phyloP scores from a whole-genome alignment of 2,113 vertebrate genomes.

The Planiliza haematocheilus region DNA sequence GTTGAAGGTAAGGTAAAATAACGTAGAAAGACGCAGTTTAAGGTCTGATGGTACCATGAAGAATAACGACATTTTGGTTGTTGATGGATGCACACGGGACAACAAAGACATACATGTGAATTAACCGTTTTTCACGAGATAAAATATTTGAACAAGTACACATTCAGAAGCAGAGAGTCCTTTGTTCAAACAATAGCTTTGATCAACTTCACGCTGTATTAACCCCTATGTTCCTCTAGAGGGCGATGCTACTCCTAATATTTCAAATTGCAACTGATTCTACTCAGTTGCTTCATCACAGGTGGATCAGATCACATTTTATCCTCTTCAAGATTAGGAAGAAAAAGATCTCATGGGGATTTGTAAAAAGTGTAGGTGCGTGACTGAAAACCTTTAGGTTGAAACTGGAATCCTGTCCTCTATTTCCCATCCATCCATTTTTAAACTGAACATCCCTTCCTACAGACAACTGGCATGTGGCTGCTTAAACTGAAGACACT shows the following conservation, averaged over 20 bases:
- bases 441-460: slow-evolving; percentile 36
- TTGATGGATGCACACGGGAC: no score
- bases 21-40: no score
- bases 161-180: no score
- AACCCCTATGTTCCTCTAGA: slow-evolving; percentile 44
- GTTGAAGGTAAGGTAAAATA: no score
- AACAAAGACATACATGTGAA: no score
- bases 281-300: not conserved
- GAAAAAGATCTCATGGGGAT: no score
- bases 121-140: no score
- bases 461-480: slow-evolving; percentile 49
- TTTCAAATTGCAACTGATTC: not conserved
- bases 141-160: no score
- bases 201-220: not conserved
- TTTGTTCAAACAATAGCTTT: no score
- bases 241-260: slow-evolving; percentile 26
- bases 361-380: no score
- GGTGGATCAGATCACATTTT: not conserved
- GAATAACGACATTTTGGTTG: no score
- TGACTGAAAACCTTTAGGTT: not conserved
- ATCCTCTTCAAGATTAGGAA: not conserved
- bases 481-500: slow-evolving; percentile 65
- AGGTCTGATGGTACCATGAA: no score
- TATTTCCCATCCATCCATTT: slow-evolving; percentile 36
- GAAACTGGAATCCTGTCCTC: slow-evolving; percentile 40